Conservation (phyloP, 2,888 invertebrate genomes). For the Lasius fuliginosus region DNA sequence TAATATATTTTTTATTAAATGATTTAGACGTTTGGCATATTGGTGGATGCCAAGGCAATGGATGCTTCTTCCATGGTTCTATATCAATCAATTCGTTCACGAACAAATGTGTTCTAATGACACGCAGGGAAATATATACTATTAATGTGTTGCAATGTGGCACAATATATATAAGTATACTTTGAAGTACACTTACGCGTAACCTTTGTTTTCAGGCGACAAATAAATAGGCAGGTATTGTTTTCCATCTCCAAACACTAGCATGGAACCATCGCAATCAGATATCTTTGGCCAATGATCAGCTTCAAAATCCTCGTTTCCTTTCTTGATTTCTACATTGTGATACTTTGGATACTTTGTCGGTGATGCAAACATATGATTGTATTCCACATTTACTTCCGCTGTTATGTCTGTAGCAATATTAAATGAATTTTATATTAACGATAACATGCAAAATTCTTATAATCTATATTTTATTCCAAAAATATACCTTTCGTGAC, state of each 20-base stretch:
- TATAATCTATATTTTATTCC: not conserved
- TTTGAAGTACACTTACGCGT: constrained; percentile 87
- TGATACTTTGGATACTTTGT: constrained; percentile 77
- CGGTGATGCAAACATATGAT: constrained; percentile 74
- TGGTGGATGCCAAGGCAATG: constrained; percentile 92
- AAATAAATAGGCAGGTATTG: constrained; percentile 90
- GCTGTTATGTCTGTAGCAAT: constrained; percentile 6
- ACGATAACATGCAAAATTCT: not conserved
- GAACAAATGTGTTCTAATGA: constrained; percentile 75
- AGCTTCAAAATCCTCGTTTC: constrained; percentile 71
- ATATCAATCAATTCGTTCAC: constrained; percentile 88
- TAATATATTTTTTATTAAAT: constrained; percentile 84
- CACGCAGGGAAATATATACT: constrained; percentile 22
- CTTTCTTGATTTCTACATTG: constrained; percentile 74
- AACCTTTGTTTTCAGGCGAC: constrained; percentile 92
- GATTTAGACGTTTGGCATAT: constrained; percentile 87
- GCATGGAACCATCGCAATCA: constrained; percentile 71
- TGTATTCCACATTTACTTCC: constrained; percentile 21
- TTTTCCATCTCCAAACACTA: constrained; percentile 69
- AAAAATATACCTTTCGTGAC: constrained; percentile 75
- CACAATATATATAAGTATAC: not conserved
- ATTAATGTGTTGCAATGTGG: constrained; percentile 85
- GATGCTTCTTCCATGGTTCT: constrained; percentile 87
- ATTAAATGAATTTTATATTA: not conserved
- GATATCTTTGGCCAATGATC: constrained; percentile 76